phyloP scores from a whole-genome alignment of 2,797 vertebrate genomes.

The Eulemur albifrons region DNA sequence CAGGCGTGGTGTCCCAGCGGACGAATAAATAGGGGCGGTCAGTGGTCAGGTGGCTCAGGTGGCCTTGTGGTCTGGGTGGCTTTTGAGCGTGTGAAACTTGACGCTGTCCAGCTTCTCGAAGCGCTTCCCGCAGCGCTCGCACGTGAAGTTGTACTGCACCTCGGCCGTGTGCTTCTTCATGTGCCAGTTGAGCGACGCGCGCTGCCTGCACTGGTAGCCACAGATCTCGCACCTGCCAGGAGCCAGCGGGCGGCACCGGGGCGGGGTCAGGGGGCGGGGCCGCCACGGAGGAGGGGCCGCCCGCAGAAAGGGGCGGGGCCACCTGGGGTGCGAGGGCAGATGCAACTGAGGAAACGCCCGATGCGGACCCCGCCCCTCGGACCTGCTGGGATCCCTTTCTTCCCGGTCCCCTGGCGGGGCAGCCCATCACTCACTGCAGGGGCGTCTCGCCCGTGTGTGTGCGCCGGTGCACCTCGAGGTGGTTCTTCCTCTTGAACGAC shows the following conservation, averaged over 20 bases:
- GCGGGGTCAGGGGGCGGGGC: background rate
- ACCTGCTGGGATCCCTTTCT: background rate
- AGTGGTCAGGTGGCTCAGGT: conserved; percentile 78
- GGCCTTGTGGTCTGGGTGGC: conserved; percentile 91
- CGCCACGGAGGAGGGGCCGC: background rate
- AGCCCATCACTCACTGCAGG: conserved; percentile 89
- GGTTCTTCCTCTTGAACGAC: conserved; percentile 97
- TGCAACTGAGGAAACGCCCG: background rate
- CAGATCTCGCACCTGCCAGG: conserved; percentile 93
- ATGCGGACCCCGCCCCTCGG: background rate
- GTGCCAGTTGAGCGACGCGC: conserved; percentile 96
- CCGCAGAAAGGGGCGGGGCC: fast-evolving
- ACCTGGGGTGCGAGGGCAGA: fast-evolving
- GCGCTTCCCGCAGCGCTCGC: conserved; percentile 92
- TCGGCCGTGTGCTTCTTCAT: conserved; percentile 94
- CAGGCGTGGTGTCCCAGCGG: background rate
- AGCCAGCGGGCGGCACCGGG: background rate
- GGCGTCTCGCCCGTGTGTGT: conserved; percentile 96
- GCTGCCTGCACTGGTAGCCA: conserved; percentile 95
- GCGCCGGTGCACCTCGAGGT: conserved; percentile 94
- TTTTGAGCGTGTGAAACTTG: conserved; percentile 95
- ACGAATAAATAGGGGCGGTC: conserved; percentile 75
- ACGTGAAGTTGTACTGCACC: conserved; percentile 93
- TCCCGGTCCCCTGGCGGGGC: fast-evolving
- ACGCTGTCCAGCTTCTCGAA: conserved; percentile 95